phyloP scores from a whole-genome alignment of 2,888 invertebrate species.

The Epinotia demarniana region DNA sequence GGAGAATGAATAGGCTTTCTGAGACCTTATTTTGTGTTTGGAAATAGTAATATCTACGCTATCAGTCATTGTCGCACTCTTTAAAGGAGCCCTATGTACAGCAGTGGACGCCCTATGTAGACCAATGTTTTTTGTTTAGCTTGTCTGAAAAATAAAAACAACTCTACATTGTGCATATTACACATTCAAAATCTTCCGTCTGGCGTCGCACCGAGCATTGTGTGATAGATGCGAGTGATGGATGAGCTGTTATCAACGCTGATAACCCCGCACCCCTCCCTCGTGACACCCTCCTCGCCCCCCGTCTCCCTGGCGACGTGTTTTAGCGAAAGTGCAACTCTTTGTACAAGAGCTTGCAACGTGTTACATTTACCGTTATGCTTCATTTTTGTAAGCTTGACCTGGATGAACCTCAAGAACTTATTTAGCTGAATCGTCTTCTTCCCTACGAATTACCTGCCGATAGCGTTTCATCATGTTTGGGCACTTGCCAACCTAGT shows the following conservation, averaged over 20 bases:
- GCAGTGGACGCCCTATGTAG: too few relatives aligned
- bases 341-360: slow-evolving; percentile 28
- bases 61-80: too few relatives aligned
- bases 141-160: slow-evolving; percentile 10
- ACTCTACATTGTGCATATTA: slow-evolving; percentile 43
- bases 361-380: slow-evolving; percentile 30
- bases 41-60: too few relatives aligned
- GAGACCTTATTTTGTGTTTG: too few relatives aligned
- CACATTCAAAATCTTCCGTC: slow-evolving; percentile 70
- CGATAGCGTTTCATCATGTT: slow-evolving; percentile 24
- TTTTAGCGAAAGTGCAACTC: slow-evolving; percentile 60
- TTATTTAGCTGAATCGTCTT: slow-evolving; percentile 8
- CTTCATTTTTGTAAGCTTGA: slow-evolving; percentile 23
- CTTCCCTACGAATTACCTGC: slow-evolving; percentile 7
- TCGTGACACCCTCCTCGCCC: slow-evolving; percentile 54
- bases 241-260: slow-evolving; percentile 78
- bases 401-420: slow-evolving; percentile 19
- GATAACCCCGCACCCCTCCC: slow-evolving; percentile 76
- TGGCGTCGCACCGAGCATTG: slow-evolving; percentile 57
- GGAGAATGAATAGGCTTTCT: too few relatives aligned
- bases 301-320: slow-evolving; percentile 52
- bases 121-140: not conserved
- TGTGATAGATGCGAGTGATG: slow-evolving; percentile 71
- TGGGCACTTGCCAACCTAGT: slow-evolving; percentile 39
- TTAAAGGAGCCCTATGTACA: too few relatives aligned